phyloP scores from a whole-genome alignment of 2,113 vertebrate species.

The Tauraco erythrolophus region DNA sequence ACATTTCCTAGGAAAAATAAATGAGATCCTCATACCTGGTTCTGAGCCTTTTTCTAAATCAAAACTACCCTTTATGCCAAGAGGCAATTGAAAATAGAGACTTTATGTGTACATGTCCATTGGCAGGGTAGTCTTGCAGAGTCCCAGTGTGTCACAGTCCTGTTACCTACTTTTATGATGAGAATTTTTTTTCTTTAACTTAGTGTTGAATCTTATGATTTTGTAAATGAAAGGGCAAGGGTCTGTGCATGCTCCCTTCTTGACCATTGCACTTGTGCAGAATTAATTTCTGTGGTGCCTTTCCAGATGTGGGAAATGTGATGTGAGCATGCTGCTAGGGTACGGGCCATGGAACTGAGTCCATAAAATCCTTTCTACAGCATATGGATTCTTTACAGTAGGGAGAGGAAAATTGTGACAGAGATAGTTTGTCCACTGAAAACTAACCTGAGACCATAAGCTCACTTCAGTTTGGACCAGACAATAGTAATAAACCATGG shows the following conservation, averaged over 20 bases:
- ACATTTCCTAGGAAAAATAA: background rate
- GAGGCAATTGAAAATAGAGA: background rate
- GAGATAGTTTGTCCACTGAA: background rate
- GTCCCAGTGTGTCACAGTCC: background rate
- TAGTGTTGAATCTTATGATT: background rate
- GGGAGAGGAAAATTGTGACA: background rate
- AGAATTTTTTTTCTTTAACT: background rate
- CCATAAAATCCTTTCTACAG: background rate
- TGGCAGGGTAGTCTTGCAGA: background rate
- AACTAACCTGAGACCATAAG: background rate
- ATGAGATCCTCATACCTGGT: background rate
- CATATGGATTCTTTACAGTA: background rate
- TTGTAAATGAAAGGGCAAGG: background rate
- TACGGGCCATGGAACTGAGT: background rate
- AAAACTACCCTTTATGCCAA: background rate
- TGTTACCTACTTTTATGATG: background rate
- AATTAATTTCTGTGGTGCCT: background rate
- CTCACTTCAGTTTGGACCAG: background rate
- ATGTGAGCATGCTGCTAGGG: background rate
- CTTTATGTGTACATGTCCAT: background rate
- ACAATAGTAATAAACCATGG: background rate
- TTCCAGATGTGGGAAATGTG: background rate
- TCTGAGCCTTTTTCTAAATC: background rate
- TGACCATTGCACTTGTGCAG: background rate
- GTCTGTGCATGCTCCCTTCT: background rate